Conservation (phyloP, 2,113 vertebrate genomes). For the Anas platyrhynchos region DNA sequence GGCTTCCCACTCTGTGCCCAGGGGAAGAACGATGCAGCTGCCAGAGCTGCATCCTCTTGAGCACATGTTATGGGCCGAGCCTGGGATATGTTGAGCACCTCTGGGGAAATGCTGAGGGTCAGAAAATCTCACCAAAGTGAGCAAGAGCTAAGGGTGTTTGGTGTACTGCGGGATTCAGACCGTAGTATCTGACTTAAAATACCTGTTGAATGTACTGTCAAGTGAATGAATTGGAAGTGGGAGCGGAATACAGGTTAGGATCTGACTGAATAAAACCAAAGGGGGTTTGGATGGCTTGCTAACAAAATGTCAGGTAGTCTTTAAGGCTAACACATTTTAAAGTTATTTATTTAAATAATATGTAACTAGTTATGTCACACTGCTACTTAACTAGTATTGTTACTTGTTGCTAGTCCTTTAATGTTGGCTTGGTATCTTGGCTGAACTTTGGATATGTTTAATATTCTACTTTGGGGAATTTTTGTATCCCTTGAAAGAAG, state of each 20-base stretch:
- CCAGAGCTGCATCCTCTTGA: neutral
- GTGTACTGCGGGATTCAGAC: neutral
- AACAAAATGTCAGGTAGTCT: fast-evolving
- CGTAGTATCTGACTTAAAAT: neutral
- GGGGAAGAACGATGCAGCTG: fast-evolving
- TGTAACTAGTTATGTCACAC: too few relatives aligned
- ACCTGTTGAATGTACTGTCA: fast-evolving
- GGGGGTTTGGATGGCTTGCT: fast-evolving
- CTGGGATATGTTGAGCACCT: neutral
- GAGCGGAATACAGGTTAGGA: neutral
- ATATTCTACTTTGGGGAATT: neutral
- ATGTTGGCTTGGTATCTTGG: neutral
- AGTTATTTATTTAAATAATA: neutral
- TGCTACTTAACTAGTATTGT: neutral
- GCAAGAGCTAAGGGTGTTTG: neutral
- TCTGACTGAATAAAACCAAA: neutral
- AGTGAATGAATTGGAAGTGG: neutral
- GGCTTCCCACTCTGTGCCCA: neutral
- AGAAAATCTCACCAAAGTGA: neutral
- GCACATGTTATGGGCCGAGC: neutral
- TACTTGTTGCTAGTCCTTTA: neutral
- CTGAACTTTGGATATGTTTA: neutral
- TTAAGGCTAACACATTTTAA: neutral
- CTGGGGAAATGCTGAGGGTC: neutral
- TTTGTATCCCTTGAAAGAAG: neutral